Base-by-base conservation (phyloP, 1,140 invertebrate species). In the Brachionus rotundiformis region DNA sequence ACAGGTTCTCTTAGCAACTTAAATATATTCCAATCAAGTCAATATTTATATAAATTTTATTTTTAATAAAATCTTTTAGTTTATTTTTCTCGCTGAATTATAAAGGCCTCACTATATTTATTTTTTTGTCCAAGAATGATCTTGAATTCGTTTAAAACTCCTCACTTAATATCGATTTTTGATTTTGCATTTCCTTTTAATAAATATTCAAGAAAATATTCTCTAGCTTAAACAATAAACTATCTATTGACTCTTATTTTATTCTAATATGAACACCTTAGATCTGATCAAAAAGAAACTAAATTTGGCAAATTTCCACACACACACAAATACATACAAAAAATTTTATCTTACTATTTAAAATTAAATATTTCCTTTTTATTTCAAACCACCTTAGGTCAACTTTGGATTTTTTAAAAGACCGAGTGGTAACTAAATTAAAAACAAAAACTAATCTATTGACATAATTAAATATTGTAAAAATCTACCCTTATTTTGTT, bases 1-100 rank as follows among this genome's bases (percentile, higher is more conserved):
- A 33, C 63, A 68, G 63, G 63, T 68, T 68, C 63, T 68, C 63
- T 68, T 68, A 36, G 63, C 63, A 68, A 68, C 63, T 36, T 68
- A 65, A 13, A 31, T 68, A 33, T 33, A 36, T 68, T 23, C 27
- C 27, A 25, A 25, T 23, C 13, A 8, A 68, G 31, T 68, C 63
- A 68, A 68, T 68, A 68, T 68, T 68, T 68, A 36, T 33, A 39
- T 68, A 36, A 39, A 68, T 36, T 19, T 33, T 68, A 27, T 68
- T 68, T 36, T 33, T 68, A 39, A 68, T 36, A 33, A 33, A 36
- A 19, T 33, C 36, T 68, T 68, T 36, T 33, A 68, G 63, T 68
- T 68, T 68, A 68, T 36, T 68, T 68, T 68, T 68, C 63, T 68
- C 63, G 63, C 63, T 68, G 29, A 36, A 68, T 36, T 68, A 7